Base-by-base conservation (phyloP, 2,113 vertebrate species). In the Panurus biarmicus region DNA sequence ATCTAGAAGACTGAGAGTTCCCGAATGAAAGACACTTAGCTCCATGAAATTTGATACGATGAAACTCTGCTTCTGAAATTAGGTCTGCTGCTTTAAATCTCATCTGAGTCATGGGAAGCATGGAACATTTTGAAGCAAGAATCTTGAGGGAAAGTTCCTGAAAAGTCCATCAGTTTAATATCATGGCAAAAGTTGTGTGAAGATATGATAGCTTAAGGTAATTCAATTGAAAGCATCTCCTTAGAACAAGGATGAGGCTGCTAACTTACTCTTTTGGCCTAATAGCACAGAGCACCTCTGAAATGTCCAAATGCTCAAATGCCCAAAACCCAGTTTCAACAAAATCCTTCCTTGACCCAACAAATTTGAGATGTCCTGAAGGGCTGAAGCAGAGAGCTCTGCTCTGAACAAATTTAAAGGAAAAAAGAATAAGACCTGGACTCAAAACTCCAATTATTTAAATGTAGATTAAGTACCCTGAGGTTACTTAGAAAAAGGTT, bases 111-210 rank as follows among this genome's bases (percentile, higher is more conserved):
- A 54, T 13, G 28, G 35, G 36, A 75, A 89, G 5, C 29, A 61
- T 4, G 0, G 1, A 73, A 51, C 2, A 35, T 85, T 87, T 92
- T 72, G 78, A 51, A 91, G 51, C 45, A 76, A 66, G 11, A 64
- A 58, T 76, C 47, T 66, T 76, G 40, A 7, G 9, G 35, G 14
- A 66, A 91, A 82, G 42, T 62, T 87, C 58, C 50, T 81, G 31
- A 93, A 66, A 94, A 79, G 29, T 26, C 54, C 66, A 80, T 89
- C 67, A 83, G 22, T 91, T 73, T 87, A 76, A 61, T 66, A 56
- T 35, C 53, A 76, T 73, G 36, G 57, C 33, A 85, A 79, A 76
- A 81, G 51, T 33, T 80, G 17, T 75, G 44, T 65, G 53, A 77
- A 71, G 51, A 62, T 62, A 56, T 2, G 51, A 58, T 69, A 26